Conservation (phyloP, 2,797 vertebrate species). For the Graptemys geographica region DNA sequence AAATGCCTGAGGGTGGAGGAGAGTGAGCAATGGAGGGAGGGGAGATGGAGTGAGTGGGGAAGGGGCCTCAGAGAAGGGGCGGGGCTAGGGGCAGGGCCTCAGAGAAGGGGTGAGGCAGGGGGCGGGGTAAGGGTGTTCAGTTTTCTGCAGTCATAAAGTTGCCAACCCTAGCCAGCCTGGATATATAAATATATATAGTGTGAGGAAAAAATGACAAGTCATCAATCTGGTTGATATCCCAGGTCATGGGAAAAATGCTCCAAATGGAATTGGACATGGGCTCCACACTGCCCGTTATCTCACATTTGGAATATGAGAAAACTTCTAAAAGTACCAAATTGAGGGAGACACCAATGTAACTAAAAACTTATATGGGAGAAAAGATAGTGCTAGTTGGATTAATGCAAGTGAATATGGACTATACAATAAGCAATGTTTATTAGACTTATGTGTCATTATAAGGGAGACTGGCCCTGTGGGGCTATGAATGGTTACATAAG, state of each 20-base stretch:
- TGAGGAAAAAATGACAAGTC: neutral
- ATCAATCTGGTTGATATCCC: neutral
- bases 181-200: too few species aligned
- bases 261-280: neutral
- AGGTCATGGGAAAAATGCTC: neutral
- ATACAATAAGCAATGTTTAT: neutral
- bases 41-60: too few species aligned
- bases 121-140: too few species aligned
- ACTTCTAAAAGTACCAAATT: neutral
- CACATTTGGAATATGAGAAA: neutral
- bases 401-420: neutral
- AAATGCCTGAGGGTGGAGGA: too few species aligned
- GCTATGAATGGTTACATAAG: neutral
- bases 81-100: too few species aligned
- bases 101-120: too few species aligned
- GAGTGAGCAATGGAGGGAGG: too few species aligned
- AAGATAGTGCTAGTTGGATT: neutral
- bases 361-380: neutral
- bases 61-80: too few species aligned
- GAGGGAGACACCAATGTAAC: neutral
- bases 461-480: neutral
- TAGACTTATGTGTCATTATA: neutral
- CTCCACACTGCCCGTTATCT: neutral
- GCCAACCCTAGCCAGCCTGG: too few species aligned
- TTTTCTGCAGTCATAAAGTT: too few species aligned